Base-by-base conservation (phyloP, 2,888 invertebrate species). In the Latrodectus hesperus region DNA sequence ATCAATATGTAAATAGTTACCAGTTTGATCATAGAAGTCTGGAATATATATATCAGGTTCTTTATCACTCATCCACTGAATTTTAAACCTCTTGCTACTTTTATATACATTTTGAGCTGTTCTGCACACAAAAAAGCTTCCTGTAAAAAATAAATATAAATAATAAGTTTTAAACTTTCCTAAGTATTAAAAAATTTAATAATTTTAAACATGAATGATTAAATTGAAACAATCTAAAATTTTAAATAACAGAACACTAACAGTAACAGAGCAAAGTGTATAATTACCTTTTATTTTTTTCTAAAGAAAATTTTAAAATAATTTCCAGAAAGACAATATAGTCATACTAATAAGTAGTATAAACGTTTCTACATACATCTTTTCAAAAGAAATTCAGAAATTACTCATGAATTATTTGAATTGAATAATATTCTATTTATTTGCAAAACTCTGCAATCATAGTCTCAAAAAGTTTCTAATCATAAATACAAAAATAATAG, bases 101-200 rank as follows among this genome's bases (percentile, higher is more conserved):
- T 96, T 96, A 93, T 96, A 97, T 86, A 98, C 96, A 92, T 98
- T 97, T 93, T 97, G 97, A 93, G 96, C 95, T 0, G 97, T 95
- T 92, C 97, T 97, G 92, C 98, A 98, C 86, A 98, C 94, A 92
- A 91, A 93, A 89, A 92, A 92, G 17, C 91, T 90, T 10, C 91
- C 92, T 92, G 38, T 38, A 38, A 38, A 55, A 9, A 85, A 38
- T 38, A 38, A 65, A 74, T 49, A 72, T n/a, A 14, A 12, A 49
- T 38, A 14, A 3, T n/a, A 72, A 38, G 38, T 38, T 38, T 38
- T 38, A 6, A 38, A 38, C 38, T 38, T 38, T 6, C 38, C 2
- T 38, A 38, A 38, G 6, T 3, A 49, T 38, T 52, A 53, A 22
- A 74, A 74, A 67, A 64, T 38, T 11, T 16, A 85, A 10, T 60